These are phyloP conservation scores for Lindbergichthys nudifrons DNA, from an alignment of 2,797 vertebrate species.

Conservation along the genomic window DNA sequence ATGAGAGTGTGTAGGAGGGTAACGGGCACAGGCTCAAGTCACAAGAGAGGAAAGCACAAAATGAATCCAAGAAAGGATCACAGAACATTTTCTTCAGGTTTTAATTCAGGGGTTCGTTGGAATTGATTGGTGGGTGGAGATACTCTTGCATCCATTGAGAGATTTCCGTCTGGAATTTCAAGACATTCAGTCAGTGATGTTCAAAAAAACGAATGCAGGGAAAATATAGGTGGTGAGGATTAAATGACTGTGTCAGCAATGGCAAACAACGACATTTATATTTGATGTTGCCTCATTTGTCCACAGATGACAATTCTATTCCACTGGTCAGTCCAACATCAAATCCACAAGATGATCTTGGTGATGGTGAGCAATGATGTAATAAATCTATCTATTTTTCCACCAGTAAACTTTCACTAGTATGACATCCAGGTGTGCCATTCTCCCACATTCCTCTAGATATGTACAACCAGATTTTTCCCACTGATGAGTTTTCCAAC, in stretches of 20 bases:
- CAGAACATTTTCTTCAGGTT: slow-evolving; percentile 25
- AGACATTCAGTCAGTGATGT: slow-evolving; percentile 8
- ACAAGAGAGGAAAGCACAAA: slow-evolving; percentile 47
- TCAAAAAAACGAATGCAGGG: not conserved
- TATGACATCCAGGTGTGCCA: not conserved
- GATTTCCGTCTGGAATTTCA: slow-evolving; percentile 29
- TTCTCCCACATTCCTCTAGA: slow-evolving; percentile 44
- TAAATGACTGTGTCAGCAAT: too few relatives aligned
- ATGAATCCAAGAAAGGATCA: slow-evolving; percentile 48
- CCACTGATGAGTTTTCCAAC: slow-evolving; percentile 26
- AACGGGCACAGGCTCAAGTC: slow-evolving; percentile 46
- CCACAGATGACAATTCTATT: slow-evolving; percentile 38
- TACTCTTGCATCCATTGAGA: slow-evolving; percentile 3
- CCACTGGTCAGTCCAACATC: slow-evolving; percentile 31
- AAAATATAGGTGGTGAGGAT: not conserved
- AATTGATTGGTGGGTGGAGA: slow-evolving; percentile 19
- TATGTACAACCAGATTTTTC: not conserved
- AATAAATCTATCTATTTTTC: not conserved
- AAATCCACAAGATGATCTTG: slow-evolving; percentile 30
- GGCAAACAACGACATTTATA: not conserved
- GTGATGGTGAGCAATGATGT: slow-evolving; percentile 52
- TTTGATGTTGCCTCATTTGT: slow-evolving; percentile 16
- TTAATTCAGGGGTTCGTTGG: slow-evolving; percentile 18
- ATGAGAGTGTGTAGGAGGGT: slow-evolving; percentile 53
- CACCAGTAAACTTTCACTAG: not conserved